These are phyloP conservation scores for Galerucella nymphaeae DNA, from an alignment of 2,888 invertebrate genomes.

Conservation along the genomic window DNA sequence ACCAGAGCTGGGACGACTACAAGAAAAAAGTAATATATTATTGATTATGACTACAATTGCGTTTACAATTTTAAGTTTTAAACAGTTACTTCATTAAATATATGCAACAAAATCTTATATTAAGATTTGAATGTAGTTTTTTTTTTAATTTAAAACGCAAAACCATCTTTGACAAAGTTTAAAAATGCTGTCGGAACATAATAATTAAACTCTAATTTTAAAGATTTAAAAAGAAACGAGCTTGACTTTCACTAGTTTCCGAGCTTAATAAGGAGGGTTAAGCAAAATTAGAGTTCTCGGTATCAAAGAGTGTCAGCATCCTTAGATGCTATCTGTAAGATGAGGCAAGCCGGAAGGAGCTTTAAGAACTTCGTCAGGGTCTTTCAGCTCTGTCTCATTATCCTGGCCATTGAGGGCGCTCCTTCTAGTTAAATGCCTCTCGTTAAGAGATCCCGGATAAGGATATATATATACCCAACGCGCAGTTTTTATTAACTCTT, in stretches of 20 bases:
- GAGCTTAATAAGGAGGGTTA: conserved; percentile 46
- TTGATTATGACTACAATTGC: too few relatives aligned
- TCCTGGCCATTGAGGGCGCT: conserved; percentile 53
- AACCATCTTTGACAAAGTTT: not conserved
- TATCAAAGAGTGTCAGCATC: conserved; percentile 49
- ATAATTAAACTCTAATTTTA: conserved; percentile 23
- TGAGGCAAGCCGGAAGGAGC: conserved; percentile 49
- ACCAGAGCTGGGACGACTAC: too few relatives aligned
- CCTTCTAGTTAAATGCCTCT: conserved; percentile 53
- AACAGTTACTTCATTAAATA: too few relatives aligned
- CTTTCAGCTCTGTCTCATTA: conserved; percentile 52
- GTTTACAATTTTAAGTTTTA: too few relatives aligned
- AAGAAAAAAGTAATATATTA: too few relatives aligned
- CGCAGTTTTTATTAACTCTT: conserved; percentile 51
- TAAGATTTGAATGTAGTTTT: too few relatives aligned
- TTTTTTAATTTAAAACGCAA: too few relatives aligned
- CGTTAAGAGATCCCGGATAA: conserved; percentile 53
- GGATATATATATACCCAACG: conserved; percentile 47
- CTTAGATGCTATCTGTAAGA: conserved; percentile 52
- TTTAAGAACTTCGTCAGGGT: conserved; percentile 50
- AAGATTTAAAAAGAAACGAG: conserved; percentile 14
- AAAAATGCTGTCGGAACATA: not conserved
- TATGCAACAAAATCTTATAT: too few relatives aligned
- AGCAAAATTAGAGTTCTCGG: conserved; percentile 50
- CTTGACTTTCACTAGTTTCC: conserved; percentile 14